Conservation (phyloP, 2,888 invertebrate species). For the Lepidocyrtinus sp. region DNA sequence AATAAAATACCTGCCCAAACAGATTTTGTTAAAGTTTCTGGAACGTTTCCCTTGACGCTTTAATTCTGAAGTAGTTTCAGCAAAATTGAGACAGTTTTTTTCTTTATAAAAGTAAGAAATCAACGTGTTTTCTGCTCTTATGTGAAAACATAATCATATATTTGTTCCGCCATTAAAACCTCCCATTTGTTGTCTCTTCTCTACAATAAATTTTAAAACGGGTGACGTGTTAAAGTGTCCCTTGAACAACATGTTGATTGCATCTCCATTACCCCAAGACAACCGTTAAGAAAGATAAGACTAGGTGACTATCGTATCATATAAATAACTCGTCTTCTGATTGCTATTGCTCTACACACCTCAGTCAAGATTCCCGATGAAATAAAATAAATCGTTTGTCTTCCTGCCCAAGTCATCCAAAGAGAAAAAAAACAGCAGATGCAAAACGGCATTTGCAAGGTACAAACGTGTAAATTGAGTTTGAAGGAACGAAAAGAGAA, state of each 20-base stretch:
- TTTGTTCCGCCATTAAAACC: no score
- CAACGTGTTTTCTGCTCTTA: no score
- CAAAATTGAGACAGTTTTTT: no score
- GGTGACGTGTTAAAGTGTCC: slow-evolving; percentile 32
- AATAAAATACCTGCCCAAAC: no score
- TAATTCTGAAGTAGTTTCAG: no score
- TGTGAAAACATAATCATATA: no score
- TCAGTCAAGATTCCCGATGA: not conserved
- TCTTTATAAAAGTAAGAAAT: no score
- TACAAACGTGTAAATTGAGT: not conserved
- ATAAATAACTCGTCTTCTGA: not conserved
- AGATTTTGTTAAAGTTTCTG: no score
- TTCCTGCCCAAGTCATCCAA: not conserved
- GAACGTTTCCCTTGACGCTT: no score
- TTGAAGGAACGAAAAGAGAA: not conserved
- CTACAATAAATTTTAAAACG: slow-evolving; percentile 31
- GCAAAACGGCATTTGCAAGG: no score
- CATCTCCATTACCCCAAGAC: slow-evolving; percentile 45
- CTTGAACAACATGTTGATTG: slow-evolving; percentile 52
- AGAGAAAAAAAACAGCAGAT: not conserved
- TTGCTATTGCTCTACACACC: not conserved
- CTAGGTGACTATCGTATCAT: not conserved
- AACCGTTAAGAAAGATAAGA: slow-evolving; percentile 41
- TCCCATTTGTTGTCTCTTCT: no score
- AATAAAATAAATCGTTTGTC: not conserved